These are phyloP conservation scores for Emys orbicularis DNA, from an alignment of 2,797 vertebrate genomes.

Conservation along the genomic window DNA sequence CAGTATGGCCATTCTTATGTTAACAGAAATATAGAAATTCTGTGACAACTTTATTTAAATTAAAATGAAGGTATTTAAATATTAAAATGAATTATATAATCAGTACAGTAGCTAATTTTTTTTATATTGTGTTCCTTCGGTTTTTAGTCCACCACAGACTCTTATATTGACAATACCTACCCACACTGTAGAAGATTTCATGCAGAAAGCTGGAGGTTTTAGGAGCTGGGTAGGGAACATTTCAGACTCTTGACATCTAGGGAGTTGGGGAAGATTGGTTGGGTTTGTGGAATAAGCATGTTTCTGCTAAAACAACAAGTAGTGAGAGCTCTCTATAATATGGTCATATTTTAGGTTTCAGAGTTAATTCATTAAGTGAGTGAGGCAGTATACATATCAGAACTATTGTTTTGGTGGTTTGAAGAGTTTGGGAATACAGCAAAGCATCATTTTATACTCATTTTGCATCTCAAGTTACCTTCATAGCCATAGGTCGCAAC, in stretches of 20 bases:
- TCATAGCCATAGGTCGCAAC: neutral
- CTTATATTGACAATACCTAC: neutral
- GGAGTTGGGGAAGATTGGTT: neutral
- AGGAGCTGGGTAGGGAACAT: neutral
- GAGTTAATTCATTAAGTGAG: neutral
- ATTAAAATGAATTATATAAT: neutral
- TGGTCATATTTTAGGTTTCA: neutral
- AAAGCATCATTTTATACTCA: neutral
- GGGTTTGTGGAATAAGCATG: neutral
- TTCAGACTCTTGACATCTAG: neutral
- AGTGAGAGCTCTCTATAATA: neutral
- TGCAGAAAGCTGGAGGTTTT: neutral
- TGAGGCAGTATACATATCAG: neutral
- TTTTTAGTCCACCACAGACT: neutral
- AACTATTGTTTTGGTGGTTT: rapidly evolving
- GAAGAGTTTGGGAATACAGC: neutral
- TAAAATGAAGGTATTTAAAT: neutral
- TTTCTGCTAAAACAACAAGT: neutral
- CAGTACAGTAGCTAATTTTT: neutral
- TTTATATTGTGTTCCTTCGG: neutral
- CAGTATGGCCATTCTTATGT: neutral
- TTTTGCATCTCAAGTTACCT: neutral
- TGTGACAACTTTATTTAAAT: neutral
- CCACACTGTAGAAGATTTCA: neutral
- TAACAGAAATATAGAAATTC: neutral